phyloP scores from a whole-genome alignment of 2,888 invertebrate genomes.

The Caenorhabditis sp. region DNA sequence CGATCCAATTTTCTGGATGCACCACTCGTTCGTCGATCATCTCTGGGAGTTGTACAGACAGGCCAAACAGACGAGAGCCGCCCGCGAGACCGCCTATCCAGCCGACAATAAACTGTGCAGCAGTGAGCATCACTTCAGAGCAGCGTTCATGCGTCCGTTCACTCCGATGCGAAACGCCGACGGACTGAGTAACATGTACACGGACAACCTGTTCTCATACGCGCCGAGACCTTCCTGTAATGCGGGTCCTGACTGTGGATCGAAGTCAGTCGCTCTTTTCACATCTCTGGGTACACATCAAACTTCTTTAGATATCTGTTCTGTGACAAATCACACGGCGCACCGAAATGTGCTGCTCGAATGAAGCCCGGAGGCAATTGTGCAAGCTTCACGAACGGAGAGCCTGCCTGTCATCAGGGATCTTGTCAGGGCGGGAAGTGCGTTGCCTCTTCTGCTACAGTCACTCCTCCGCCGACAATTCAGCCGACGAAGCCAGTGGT shows the following conservation, averaged over 20 bases:
- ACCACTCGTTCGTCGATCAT: constrained; percentile 79
- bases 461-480: constrained; percentile 46
- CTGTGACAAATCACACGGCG: constrained; percentile 71
- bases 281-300: neutral
- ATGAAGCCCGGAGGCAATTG: constrained; percentile 73
- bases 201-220: constrained; percentile 73
- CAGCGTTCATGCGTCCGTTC: constrained; percentile 70
- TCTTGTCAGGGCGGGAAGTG: constrained; percentile 71
- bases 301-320: constrained; percentile 69
- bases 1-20: constrained; percentile 79
- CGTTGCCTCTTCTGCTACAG: constrained; percentile 45
- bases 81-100: constrained; percentile 69
- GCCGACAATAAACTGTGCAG: constrained; percentile 64
- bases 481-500: constrained; percentile 54
- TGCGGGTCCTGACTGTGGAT: constrained; percentile 63
- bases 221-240: constrained; percentile 71
- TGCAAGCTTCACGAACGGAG: constrained; percentile 64
- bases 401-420: constrained; percentile 71
- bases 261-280: constrained; percentile 47
- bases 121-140: constrained; percentile 65
- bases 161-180: constrained; percentile 72
- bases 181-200: constrained; percentile 74
- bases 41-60: constrained; percentile 79
- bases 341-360: constrained; percentile 72
- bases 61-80: constrained; percentile 60